Evolutionary conservation across 2,113 vertebrate species (phyloP).

Genomic region (Pseudois nayaur): DNA sequence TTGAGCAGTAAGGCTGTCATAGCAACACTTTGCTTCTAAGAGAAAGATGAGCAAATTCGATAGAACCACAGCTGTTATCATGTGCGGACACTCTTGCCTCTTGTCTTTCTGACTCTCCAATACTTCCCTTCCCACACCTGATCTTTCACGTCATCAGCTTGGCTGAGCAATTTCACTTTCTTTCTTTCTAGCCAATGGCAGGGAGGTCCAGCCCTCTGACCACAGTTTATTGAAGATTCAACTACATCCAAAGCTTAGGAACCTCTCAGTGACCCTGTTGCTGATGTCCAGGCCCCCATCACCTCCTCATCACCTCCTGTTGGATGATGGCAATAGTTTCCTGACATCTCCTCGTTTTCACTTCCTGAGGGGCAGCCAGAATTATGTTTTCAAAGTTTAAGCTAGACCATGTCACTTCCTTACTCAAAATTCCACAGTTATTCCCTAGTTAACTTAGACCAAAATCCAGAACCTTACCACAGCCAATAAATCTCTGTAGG

Average conservation of each 20-base stretch:
- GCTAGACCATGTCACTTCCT: neutral
- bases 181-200: neutral
- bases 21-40: neutral
- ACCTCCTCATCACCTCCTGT: neutral
- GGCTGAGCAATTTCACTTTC: no score
- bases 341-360: neutral
- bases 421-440: neutral
- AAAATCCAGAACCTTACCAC: neutral
- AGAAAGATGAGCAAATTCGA: neutral
- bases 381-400: neutral
- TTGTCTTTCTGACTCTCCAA: neutral
- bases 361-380: neutral
- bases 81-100: neutral
- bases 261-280: neutral
- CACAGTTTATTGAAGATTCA: neutral
- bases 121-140: neutral
- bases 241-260: neutral
- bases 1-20: neutral
- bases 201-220: neutral
- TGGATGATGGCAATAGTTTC: neutral
- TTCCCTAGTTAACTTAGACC: neutral
- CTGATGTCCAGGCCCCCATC: neutral
- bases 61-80: fast-evolving
- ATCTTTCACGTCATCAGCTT: neutral
- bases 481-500: neutral